A percentile compares a stretch with the other conserved stretches of the same genome.
These are phyloP conservation scores for Frankliniella intonsa DNA, from an alignment of 2,888 invertebrate genomes.

Conservation along the genomic window DNA sequence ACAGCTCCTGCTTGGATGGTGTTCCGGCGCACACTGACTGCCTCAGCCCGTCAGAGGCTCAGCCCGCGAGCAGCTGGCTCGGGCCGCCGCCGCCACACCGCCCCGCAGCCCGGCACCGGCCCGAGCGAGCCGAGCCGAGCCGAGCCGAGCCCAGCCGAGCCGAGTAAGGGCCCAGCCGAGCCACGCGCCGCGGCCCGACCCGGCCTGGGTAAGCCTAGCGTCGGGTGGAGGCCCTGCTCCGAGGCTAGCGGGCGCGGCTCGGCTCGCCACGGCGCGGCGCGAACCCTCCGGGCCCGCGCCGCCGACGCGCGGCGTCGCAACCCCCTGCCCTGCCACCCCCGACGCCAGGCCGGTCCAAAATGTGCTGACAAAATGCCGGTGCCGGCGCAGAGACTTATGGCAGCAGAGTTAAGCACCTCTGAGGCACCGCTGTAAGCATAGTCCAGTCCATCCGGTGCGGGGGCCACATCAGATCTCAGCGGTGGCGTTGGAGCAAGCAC, in stretches of 20 bases:
- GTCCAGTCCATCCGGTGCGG: too few relatives aligned
- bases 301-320: constrained; percentile 12
- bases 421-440: too few relatives aligned
- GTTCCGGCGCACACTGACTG: constrained; percentile 10
- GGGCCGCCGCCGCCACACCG: too few relatives aligned
- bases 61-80: not conserved
- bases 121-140: not conserved
- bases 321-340: not conserved
- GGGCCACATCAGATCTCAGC: too few relatives aligned
- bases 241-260: not conserved
- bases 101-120: not conserved
- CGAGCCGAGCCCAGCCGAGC: not conserved
- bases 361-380: not conserved
- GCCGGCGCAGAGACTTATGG: too few relatives aligned
- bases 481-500: too few relatives aligned
- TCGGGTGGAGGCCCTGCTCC: not conserved
- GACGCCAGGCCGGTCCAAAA: not conserved
- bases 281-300: constrained; percentile 28
- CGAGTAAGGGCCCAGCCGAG: too few relatives aligned
- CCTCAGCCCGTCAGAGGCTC: not conserved
- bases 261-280: constrained; percentile 14
- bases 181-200: not conserved
- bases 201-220: not conserved
- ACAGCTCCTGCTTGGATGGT: not conserved
- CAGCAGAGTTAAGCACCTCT: too few relatives aligned